Conservation (phyloP, 2,888 invertebrate species). For the Serripes groenlandicus region DNA sequence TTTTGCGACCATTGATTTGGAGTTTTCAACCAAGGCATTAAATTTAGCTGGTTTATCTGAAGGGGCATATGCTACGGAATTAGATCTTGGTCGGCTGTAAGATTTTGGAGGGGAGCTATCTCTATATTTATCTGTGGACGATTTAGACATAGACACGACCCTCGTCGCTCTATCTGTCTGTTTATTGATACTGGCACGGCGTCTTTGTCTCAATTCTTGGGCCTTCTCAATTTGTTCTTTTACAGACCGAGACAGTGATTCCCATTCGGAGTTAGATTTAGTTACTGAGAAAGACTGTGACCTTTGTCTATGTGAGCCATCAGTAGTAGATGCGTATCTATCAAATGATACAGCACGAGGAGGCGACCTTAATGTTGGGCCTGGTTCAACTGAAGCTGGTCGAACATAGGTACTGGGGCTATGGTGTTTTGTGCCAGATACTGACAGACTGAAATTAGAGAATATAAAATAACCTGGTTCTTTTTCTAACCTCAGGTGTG, state of each 20-base stretch:
- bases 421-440: conserved; percentile 39
- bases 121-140: conserved; percentile 1
- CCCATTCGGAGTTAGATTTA: conserved; percentile 27
- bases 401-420: conserved; percentile 18
- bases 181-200: background rate
- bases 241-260: conserved; percentile 19
- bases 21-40: conserved; percentile 49
- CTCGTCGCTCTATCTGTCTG: background rate
- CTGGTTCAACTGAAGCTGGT: conserved; percentile 37
- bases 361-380: conserved; percentile 6
- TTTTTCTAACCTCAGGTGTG: conserved; percentile 34
- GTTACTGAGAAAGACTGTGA: conserved; percentile 40
- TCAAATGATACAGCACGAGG: conserved; percentile 15
- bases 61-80: conserved; percentile 51
- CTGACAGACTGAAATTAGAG: conserved; percentile 59
- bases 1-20: conserved; percentile 45
- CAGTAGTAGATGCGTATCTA: background rate
- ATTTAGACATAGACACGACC: background rate
- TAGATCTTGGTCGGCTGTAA: conserved; percentile 47
- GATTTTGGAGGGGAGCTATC: conserved; percentile 16
- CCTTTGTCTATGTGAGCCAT: conserved; percentile 8
- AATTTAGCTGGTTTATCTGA: conserved; percentile 25
- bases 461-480: conserved; percentile 61
- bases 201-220: background rate
- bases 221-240: conserved; percentile 29